A percentile compares a stretch with the other conserved stretches of the same genome.
phyloP scores from a whole-genome alignment of 2,797 vertebrate species.

The Oryzias dopingdopingensis region DNA sequence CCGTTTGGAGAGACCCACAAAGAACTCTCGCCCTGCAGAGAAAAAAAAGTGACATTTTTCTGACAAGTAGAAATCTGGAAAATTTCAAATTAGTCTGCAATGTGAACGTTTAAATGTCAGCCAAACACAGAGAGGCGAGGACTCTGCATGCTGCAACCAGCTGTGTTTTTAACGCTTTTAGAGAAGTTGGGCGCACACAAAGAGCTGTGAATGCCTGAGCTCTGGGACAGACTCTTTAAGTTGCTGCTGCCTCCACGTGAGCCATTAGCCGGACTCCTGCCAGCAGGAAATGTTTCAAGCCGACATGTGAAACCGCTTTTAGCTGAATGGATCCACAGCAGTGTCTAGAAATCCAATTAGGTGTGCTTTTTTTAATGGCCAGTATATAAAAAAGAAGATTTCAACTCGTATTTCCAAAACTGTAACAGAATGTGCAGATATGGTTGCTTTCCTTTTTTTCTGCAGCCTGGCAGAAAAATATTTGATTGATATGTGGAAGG shows the following conservation, averaged over 20 bases:
- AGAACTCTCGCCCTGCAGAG: slow-evolving; percentile 90
- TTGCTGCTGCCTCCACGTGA: slow-evolving; percentile 62
- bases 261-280: slow-evolving; percentile 52
- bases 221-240: slow-evolving; percentile 44
- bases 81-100: neutral
- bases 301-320: slow-evolving; percentile 76
- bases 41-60: neutral
- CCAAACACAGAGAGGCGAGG: neutral
- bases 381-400: slow-evolving; percentile 36
- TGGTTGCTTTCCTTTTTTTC: neutral
- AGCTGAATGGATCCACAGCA: slow-evolving; percentile 59
- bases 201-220: slow-evolving; percentile 34
- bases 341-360: slow-evolving; percentile 76
- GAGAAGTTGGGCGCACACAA: slow-evolving; percentile 28
- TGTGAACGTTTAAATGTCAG: too few relatives aligned
- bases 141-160: slow-evolving; percentile 14
- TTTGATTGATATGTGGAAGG: too few relatives aligned
- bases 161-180: slow-evolving; percentile 17
- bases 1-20: slow-evolving; percentile 94
- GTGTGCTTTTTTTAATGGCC: slow-evolving; percentile 62
- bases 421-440: slow-evolving; percentile 56
- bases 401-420: slow-evolving; percentile 64
- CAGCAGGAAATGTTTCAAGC: slow-evolving; percentile 75
- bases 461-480: too few relatives aligned
- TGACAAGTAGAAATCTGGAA: neutral